phyloP scores from a whole-genome alignment of 2,797 vertebrate genomes.

The Balearica regulorum region DNA sequence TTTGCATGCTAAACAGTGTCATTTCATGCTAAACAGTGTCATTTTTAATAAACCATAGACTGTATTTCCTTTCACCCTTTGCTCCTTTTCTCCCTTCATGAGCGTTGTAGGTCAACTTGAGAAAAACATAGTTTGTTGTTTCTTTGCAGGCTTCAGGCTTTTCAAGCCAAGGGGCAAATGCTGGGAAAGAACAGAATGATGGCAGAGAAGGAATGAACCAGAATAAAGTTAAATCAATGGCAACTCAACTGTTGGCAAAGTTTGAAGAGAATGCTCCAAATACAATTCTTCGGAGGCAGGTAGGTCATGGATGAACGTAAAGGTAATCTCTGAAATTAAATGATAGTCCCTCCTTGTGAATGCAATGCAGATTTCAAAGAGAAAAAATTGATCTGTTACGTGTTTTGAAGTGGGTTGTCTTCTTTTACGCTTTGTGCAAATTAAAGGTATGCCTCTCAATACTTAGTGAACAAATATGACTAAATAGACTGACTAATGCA shows the following conservation, averaged over 20 bases:
- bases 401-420: not conserved
- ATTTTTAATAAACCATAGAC: not conserved
- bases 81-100: not conserved
- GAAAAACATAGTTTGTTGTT: not conserved
- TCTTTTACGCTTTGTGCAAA: not conserved
- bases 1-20: not conserved
- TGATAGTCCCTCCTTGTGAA: not conserved
- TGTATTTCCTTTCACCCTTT: not conserved
- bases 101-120: not conserved
- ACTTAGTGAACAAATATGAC: not conserved
- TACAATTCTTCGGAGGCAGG: slow-evolving; percentile 80
- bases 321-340: not conserved
- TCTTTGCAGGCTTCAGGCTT: slow-evolving; percentile 76
- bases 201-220: slow-evolving; percentile 77
- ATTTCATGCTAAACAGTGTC: not conserved
- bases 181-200: slow-evolving; percentile 64
- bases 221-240: slow-evolving; percentile 96
- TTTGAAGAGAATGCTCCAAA: slow-evolving; percentile 87
- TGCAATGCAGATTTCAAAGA: not conserved
- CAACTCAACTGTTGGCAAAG: slow-evolving; percentile 90
- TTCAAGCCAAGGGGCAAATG: slow-evolving; percentile 71
- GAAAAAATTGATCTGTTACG: not conserved
- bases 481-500: not conserved
- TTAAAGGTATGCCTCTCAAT: not conserved
- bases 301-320: slow-evolving; percentile 55